Percentiles rank a stretch among this genome's conserved stretches.
These are phyloP conservation scores for Brachyopa scutellaris DNA, from an alignment of 2,888 invertebrate species.

Conservation along the genomic window DNA sequence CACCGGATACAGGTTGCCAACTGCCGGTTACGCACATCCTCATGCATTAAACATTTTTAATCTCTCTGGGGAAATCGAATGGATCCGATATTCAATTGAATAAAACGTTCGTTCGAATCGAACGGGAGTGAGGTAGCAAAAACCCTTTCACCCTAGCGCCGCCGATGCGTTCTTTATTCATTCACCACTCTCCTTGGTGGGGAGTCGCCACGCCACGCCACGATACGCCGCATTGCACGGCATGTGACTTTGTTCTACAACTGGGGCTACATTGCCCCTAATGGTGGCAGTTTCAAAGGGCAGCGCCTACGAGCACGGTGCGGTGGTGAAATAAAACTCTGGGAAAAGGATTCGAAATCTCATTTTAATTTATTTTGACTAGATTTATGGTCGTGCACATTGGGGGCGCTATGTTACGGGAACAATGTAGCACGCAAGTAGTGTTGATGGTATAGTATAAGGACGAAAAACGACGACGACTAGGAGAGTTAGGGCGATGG, in stretches of 20 bases:
- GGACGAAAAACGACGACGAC: constrained; percentile 16
- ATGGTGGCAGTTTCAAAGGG: constrained; percentile 38
- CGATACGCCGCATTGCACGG: constrained; percentile 28
- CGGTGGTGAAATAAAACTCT: constrained; percentile 35
- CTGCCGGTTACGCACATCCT: constrained; percentile 70
- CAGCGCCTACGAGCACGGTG: constrained; percentile 25
- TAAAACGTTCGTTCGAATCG: constrained; percentile 58
- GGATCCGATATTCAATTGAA: constrained; percentile 72
- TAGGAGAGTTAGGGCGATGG: not conserved
- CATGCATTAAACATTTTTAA: constrained; percentile 73
- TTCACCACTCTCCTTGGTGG: constrained; percentile 45
- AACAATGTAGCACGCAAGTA: constrained; percentile 49
- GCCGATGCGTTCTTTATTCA: constrained; percentile 60
- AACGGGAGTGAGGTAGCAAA: constrained; percentile 3
- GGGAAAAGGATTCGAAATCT: constrained; percentile 67
- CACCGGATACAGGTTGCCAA: constrained; percentile 63
- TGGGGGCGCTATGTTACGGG: constrained; percentile 39
- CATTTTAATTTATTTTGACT: constrained; percentile 72
- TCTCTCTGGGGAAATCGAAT: constrained; percentile 71
- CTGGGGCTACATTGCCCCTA: constrained; percentile 45
- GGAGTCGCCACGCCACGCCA: constrained; percentile 9
- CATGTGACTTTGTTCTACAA: constrained; percentile 65
- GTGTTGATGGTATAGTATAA: not conserved
- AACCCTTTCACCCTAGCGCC: constrained; percentile 24
- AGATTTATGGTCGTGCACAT: constrained; percentile 68